Conservation (phyloP, 2,113 vertebrate species). For the Haemorhous mexicanus region DNA sequence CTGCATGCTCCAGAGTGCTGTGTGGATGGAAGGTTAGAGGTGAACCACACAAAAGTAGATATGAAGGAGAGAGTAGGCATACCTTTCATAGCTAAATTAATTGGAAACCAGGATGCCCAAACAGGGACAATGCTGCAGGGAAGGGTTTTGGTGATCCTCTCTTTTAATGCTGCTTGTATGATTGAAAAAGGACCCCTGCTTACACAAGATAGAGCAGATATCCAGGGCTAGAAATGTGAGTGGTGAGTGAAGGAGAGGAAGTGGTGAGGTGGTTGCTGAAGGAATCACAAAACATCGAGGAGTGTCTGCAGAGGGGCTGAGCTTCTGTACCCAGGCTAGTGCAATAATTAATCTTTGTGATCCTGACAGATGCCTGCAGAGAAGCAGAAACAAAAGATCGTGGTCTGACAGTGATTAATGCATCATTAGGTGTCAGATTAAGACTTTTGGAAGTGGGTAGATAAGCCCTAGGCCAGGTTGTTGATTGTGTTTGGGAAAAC, state of each 20-base stretch:
- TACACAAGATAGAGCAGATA: neutral
- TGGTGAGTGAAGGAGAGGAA: neutral
- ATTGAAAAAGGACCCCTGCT: neutral
- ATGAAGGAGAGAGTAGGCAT: neutral
- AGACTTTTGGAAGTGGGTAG: constrained; percentile 9
- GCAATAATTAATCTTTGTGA: neutral
- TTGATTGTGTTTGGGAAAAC: neutral
- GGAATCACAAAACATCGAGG: neutral
- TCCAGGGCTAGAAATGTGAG: neutral
- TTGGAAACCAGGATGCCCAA: neutral
- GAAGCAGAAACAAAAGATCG: constrained; percentile 11
- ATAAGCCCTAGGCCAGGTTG: neutral
- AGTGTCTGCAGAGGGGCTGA: neutral
- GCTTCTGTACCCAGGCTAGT: neutral
- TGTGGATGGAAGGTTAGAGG: neutral
- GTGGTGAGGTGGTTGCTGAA: neutral
- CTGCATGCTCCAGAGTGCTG: neutral
- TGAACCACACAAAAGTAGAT: neutral
- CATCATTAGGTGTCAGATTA: neutral
- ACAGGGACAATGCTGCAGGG: neutral
- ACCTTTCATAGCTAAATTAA: neutral
- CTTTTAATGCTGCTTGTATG: neutral
- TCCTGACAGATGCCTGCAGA: constrained; percentile 11
- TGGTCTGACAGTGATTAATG: constrained; percentile 28
- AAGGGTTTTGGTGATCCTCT: neutral